phyloP scores from a whole-genome alignment of 2,888 invertebrate genomes.

The Xestia sexstrigata region DNA sequence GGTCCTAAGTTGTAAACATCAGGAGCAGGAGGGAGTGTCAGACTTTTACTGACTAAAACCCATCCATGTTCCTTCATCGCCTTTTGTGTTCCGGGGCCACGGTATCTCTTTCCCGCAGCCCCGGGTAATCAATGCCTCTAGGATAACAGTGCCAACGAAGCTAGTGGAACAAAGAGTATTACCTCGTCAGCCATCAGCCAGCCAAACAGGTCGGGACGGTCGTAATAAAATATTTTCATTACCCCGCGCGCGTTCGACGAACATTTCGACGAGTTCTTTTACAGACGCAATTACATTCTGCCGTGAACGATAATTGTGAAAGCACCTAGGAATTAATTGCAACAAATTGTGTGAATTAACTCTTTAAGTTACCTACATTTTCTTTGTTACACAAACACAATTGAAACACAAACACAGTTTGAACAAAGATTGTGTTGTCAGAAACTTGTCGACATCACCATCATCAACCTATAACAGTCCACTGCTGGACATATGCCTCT shows the following conservation, averaged over 20 bases:
- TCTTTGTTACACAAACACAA: too few species aligned
- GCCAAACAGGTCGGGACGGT: conserved; percentile 61
- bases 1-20: too few species aligned
- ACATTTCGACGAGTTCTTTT: conserved; percentile 40
- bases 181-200: conserved; percentile 65
- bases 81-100: too few species aligned
- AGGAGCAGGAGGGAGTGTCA: too few species aligned
- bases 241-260: conserved; percentile 57
- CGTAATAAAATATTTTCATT: conserved; percentile 80
- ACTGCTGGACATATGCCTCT: too few species aligned
- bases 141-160: conserved; percentile 33
- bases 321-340: background rate
- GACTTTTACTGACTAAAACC: too few species aligned
- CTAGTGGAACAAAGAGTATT: conserved; percentile 71
- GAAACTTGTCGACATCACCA: background rate
- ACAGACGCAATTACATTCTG: conserved; percentile 17
- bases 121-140: background rate
- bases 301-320: conserved; percentile 6
- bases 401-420: too few species aligned
- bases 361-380: background rate
- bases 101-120: too few species aligned
- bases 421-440: background rate
- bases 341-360: background rate
- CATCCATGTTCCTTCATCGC: too few species aligned
- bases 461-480: too few species aligned